Conservation (phyloP, 2,113 vertebrate species). For the Rhineura floridana region DNA sequence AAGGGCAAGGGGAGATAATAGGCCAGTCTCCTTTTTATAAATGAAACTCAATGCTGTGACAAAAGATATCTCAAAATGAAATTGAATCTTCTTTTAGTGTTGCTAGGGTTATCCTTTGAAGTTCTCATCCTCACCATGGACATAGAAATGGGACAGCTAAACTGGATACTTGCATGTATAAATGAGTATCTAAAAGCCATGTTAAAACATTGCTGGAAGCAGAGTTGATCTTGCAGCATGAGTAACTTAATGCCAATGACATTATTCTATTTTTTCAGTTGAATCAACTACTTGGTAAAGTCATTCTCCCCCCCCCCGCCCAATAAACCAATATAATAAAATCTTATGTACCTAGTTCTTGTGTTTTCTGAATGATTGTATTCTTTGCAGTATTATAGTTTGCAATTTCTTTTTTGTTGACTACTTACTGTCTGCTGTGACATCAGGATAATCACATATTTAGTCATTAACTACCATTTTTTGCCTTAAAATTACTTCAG, state of each 20-base stretch:
- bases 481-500: background rate
- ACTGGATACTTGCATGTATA: background rate
- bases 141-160: background rate
- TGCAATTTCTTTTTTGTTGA: background rate
- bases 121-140: background rate
- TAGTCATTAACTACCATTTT: background rate
- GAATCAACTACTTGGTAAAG: background rate
- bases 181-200: background rate
- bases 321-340: background rate
- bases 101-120: background rate
- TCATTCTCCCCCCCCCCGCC: background rate
- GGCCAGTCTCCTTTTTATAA: background rate
- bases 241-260: background rate
- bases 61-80: background rate
- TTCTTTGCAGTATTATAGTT: background rate
- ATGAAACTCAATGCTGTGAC: background rate
- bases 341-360: background rate
- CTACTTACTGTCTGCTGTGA: background rate
- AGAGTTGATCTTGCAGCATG: background rate
- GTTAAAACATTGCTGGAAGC: background rate
- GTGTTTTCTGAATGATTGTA: background rate
- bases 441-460: background rate
- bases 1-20: background rate
- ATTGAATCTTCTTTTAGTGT: background rate
- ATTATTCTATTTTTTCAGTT: background rate